Conservation (phyloP, 2,888 invertebrate genomes). For the Drosophila robusta region DNA sequence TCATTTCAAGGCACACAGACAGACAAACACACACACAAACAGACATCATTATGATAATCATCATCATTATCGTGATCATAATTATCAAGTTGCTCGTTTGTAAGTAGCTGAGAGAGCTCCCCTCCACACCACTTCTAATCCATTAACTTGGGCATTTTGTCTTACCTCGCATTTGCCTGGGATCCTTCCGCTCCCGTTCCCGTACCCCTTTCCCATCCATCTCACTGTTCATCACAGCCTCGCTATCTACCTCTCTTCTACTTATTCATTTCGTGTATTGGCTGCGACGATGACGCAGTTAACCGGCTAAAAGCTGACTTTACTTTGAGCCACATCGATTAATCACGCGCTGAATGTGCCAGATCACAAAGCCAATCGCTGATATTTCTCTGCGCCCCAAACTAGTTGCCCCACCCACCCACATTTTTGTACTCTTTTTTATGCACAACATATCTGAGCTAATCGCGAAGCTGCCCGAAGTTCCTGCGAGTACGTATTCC, state of each 20-base stretch:
- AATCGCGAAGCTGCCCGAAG: slow-evolving; percentile 14
- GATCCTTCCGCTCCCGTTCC: not conserved
- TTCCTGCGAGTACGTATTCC: slow-evolving; percentile 2
- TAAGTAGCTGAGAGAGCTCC: slow-evolving; percentile 1
- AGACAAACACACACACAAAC: slow-evolving; percentile 12
- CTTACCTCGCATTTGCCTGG: slow-evolving; percentile 13
- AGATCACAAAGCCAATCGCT: slow-evolving; percentile 22
- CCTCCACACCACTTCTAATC: slow-evolving; percentile 33
- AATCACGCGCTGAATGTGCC: slow-evolving; percentile 31
- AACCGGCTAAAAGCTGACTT: slow-evolving; percentile 32
- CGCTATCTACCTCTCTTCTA: not conserved
- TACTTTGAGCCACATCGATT: slow-evolving; percentile 25
- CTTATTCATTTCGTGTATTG: not conserved
- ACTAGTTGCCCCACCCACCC: slow-evolving; percentile 29
- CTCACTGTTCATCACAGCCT: not conserved
- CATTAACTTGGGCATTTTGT: slow-evolving; percentile 44
- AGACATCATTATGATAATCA: slow-evolving; percentile 32
- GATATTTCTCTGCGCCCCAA: slow-evolving; percentile 6
- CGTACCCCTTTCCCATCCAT: not conserved
- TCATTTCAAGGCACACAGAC: slow-evolving; percentile 24
- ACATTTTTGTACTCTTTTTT: not conserved
- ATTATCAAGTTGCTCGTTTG: slow-evolving; percentile 26
- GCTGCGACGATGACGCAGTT: slow-evolving; percentile 23
- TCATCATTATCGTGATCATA: slow-evolving; percentile 18
- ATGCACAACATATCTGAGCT: not conserved